These are phyloP conservation scores for Nebria ingens DNA, from an alignment of 1,140 invertebrate species.

Conservation along the genomic window DNA sequence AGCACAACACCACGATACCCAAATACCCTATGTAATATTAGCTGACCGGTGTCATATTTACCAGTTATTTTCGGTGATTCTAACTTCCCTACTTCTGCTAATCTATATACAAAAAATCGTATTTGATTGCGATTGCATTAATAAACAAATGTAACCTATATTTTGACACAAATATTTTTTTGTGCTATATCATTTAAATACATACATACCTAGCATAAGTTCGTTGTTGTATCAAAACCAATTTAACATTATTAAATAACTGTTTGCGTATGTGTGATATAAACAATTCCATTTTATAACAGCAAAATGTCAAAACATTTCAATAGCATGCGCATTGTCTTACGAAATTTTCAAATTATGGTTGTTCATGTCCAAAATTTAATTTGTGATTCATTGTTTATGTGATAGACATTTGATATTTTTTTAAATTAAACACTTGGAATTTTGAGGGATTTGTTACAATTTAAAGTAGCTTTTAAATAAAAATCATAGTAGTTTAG, in stretches of 20 bases:
- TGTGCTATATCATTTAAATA: neutral
- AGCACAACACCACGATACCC: slow-evolving; percentile 91
- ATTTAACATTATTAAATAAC: neutral
- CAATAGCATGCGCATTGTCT: no score
- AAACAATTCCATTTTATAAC: slow-evolving; percentile 1
- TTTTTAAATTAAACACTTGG: no score
- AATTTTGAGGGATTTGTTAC: no score
- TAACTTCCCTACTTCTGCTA: slow-evolving; percentile 69
- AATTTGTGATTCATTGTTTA: no score
- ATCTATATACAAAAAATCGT: slow-evolving; percentile 34
- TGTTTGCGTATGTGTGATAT: neutral
- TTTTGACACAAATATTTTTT: neutral
- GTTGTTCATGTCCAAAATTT: no score
- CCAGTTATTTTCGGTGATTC: slow-evolving; percentile 75
- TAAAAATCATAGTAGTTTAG: no score
- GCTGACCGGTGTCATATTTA: slow-evolving; percentile 90
- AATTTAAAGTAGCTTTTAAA: no score
- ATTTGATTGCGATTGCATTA: neutral
- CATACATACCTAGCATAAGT: neutral
- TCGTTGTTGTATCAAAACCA: neutral
- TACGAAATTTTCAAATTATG: no score
- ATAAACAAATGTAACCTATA: neutral
- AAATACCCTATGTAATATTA: slow-evolving; percentile 91
- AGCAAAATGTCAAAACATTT: slow-evolving; percentile 3
- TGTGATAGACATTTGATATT: no score